Evolutionary conservation across 2,797 vertebrate genomes (phyloP).

Genomic region (Triplophysa bombifrons): DNA sequence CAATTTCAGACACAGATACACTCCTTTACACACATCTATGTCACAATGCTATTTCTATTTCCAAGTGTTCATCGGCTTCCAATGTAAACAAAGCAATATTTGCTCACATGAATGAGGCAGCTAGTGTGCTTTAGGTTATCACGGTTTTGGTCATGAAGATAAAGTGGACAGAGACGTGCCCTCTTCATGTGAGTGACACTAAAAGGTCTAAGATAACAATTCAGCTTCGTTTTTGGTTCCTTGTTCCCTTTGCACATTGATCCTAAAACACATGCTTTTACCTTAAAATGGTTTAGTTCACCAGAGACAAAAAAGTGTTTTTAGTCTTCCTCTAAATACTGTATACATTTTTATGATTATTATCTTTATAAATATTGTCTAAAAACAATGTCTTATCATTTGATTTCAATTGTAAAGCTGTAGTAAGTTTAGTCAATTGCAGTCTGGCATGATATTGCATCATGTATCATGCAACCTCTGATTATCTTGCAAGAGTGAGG

Average conservation of each 20-base stretch:
- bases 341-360: too few relatives aligned
- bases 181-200: neutral
- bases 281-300: neutral
- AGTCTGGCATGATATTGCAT: neutral
- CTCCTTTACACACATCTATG: neutral
- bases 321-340: too few relatives aligned
- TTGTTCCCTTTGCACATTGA: neutral
- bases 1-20: neutral
- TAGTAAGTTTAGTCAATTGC: neutral
- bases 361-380: too few relatives aligned
- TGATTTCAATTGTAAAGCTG: too few relatives aligned
- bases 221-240: conserved; percentile 9
- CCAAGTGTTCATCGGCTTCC: neutral
- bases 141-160: neutral
- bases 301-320: neutral
- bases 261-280: neutral
- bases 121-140: conserved; percentile 16
- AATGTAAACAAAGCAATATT: conserved; percentile 15
- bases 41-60: conserved; percentile 35
- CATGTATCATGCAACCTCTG: neutral
- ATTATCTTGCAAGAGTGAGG: neutral
- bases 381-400: too few relatives aligned
- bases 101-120: conserved; percentile 19
- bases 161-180: neutral
- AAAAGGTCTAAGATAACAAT: neutral